A percentile compares a stretch with the other conserved stretches of the same genome.
phyloP scores from a whole-genome alignment of 2,113 vertebrate species.

The Chunga burmeisteri region DNA sequence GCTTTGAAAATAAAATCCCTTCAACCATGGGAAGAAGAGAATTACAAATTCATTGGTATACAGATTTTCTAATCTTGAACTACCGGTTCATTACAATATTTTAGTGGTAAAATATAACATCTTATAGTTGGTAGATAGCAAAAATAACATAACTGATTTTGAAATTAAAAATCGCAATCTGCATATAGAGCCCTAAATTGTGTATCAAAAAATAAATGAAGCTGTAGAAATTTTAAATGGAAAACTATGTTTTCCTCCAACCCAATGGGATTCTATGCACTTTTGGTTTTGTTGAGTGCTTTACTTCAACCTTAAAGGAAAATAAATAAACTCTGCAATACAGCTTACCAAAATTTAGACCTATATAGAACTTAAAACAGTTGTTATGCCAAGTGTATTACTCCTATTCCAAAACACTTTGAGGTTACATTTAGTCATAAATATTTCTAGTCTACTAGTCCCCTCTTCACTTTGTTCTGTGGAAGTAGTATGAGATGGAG shows the following conservation, averaged over 20 bases:
- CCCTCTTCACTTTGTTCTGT: neutral
- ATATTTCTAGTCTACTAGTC: neutral
- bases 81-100: conserved; percentile 52
- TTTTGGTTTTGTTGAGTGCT: neutral
- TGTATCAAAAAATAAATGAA: conserved; percentile 32
- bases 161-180: conserved; percentile 49
- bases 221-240: conserved; percentile 17
- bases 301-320: neutral
- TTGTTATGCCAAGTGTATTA: neutral
- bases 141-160: conserved; percentile 61
- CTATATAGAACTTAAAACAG: neutral
- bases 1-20: conserved; percentile 32
- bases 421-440: neutral
- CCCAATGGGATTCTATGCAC: neutral
- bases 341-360: neutral
- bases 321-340: neutral
- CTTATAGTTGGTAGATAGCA: conserved; percentile 30
- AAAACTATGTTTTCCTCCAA: conserved; percentile 17
- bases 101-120: conserved; percentile 60
- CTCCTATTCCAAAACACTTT: neutral
- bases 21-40: conserved; percentile 30
- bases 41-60: conserved; percentile 58
- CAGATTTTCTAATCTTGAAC: conserved; percentile 59
- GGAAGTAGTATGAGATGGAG: neutral
- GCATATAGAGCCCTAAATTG: conserved; percentile 10